Evolutionary conservation across 2,113 vertebrate genomes (phyloP), one percentile per base, ranked within the genome.

Genomic region (Etheostoma spectabile): DNA sequence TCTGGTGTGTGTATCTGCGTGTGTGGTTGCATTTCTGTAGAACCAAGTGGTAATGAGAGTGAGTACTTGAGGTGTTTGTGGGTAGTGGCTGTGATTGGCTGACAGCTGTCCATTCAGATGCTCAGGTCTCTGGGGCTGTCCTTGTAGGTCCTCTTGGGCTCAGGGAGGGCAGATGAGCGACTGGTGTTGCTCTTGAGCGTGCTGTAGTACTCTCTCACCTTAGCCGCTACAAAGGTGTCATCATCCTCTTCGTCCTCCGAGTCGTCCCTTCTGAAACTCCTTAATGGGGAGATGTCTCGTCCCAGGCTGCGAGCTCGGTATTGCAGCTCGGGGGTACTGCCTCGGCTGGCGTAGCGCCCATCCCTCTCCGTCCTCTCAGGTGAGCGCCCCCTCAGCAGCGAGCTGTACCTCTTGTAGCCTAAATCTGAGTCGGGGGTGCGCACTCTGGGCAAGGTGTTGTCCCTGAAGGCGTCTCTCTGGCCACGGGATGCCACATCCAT

Each of bases 61-160:
- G 86, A 86, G 85, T 86, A 71, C 74, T 89, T 86, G 66, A 88
- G 87, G 82, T 90, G 90, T 82, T 70, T 84, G 88, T 82, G 80
- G 69, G 75, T 83, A 42, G 77, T 52, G 74, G 69, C 73, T 72
- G 77, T 76, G 66, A 77, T 76, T 76, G 74, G 74, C 74, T 75
- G 48, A 53, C 45, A 79, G 90, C 82, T 73, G 38, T 89, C 77
- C 89, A 87, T 90, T 98, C 95, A 99, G 95, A 99, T 99, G 88
- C 98, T 99, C 93, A 99, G 97, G 94, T 99, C 98, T 80, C 96
- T 98, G 95, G 96, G 96, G 93, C 96, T 97, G 51, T 96, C 97
- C 94, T 97, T 98, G 94, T 97, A 97, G 16, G 94, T 94, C 74
- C 95, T 96, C 88, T 94, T 96, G 87, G 96, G 96, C 93, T 98